phyloP scores from a whole-genome alignment of 2,888 invertebrate species.

The Merodon equestris region DNA sequence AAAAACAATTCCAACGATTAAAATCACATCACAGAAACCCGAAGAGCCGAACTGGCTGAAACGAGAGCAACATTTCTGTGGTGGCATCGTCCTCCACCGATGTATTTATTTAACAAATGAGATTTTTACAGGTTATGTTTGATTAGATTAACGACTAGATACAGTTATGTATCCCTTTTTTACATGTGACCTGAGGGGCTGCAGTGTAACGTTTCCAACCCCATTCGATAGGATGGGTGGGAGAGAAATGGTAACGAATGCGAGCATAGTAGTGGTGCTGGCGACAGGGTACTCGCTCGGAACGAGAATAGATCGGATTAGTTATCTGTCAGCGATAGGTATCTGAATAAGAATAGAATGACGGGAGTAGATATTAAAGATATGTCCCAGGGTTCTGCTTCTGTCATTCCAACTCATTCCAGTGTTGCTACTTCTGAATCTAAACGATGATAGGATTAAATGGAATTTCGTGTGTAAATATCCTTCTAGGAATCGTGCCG shows the following conservation, averaged over 20 bases:
- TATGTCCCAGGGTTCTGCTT: slow-evolving; percentile 21
- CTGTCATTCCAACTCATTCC: slow-evolving; percentile 3
- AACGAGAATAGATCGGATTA: slow-evolving; percentile 46
- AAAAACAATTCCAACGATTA: slow-evolving; percentile 21
- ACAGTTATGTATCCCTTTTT: slow-evolving; percentile 13
- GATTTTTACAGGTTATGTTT: slow-evolving; percentile 59
- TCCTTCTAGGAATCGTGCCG: slow-evolving; percentile 39
- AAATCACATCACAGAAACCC: slow-evolving; percentile 15
- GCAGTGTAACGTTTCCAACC: slow-evolving; percentile 9
- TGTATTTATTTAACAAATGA: slow-evolving; percentile 57
- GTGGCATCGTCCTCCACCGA: slow-evolving; percentile 1
- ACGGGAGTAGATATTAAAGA: slow-evolving; percentile 59
- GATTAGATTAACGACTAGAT: slow-evolving; percentile 41
- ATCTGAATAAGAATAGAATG: slow-evolving; percentile 55
- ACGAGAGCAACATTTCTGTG: too few species aligned
- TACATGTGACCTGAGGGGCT: slow-evolving; percentile 24
- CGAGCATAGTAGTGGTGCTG: background rate
- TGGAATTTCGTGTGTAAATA: slow-evolving; percentile 58
- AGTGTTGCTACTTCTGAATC: slow-evolving; percentile 8
- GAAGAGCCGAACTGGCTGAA: too few species aligned
- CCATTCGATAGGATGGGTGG: background rate
- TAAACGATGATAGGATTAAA: slow-evolving; percentile 60
- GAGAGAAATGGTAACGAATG: background rate
- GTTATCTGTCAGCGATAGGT: slow-evolving; percentile 64
- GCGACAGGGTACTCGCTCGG: slow-evolving; percentile 5